A percentile compares a stretch with the other conserved stretches of the same genome.
These are phyloP conservation scores for Rhadina sibilatrix DNA, from an alignment of 2,113 vertebrate species.

Conservation along the genomic window DNA sequence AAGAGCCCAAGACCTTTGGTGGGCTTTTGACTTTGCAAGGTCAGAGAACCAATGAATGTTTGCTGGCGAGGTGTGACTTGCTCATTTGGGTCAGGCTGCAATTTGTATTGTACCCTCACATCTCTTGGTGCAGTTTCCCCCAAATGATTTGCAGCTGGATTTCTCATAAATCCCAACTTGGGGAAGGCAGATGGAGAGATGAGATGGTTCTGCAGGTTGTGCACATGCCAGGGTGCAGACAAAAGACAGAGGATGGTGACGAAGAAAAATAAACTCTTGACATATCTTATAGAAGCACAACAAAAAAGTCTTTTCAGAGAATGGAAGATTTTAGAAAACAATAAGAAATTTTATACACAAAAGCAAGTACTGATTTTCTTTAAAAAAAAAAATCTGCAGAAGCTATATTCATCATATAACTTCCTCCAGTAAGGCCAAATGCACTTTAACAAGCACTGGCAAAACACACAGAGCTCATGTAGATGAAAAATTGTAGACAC, in stretches of 20 bases:
- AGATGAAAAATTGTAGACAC: background rate
- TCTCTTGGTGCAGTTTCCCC: background rate
- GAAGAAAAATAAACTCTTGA: background rate
- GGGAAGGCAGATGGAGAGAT: background rate
- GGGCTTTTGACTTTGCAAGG: background rate
- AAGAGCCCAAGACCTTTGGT: rapidly evolving
- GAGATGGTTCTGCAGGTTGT: background rate
- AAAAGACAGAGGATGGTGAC: background rate
- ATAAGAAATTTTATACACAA: background rate
- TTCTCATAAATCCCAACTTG: background rate
- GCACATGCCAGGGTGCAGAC: background rate
- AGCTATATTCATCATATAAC: background rate
- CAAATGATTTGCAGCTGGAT: background rate
- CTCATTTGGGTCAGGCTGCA: background rate
- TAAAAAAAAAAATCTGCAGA: background rate
- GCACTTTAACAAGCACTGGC: background rate
- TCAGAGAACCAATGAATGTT: background rate
- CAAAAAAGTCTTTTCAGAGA: background rate
- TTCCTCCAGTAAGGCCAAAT: background rate
- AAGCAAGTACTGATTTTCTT: background rate
- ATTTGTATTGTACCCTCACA: background rate
- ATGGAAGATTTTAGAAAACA: background rate
- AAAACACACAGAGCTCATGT: background rate
- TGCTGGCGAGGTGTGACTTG: background rate
- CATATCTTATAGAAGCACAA: background rate